Evolutionary conservation across 2,113 vertebrate species (phyloP).

Genomic region (Pseudonaja textilis): DNA sequence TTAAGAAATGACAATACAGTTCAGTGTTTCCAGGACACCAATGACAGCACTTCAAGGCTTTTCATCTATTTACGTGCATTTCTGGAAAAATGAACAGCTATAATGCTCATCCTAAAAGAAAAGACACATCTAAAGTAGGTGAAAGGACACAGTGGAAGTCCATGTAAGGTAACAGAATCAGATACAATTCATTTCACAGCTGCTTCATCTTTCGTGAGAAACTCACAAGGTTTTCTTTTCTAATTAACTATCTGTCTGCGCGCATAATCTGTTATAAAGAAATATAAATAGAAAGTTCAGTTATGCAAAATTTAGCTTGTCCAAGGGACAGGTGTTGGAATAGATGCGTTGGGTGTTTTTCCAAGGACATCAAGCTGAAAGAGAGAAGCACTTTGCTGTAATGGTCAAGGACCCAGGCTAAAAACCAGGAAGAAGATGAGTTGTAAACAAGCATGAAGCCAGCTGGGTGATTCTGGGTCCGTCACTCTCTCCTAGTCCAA

Average conservation of each 20-base stretch:
- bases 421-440: background rate
- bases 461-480: background rate
- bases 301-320: background rate
- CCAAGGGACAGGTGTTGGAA: background rate
- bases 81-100: constrained; percentile 1
- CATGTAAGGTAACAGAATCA: constrained; percentile 4
- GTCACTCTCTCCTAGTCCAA: background rate
- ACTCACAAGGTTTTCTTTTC: background rate
- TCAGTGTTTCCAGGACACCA: constrained; percentile 2
- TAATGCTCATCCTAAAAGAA: background rate
- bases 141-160: background rate
- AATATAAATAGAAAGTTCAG: background rate
- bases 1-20: background rate
- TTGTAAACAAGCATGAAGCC: background rate
- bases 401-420: background rate
- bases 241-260: background rate
- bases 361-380: background rate
- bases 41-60: constrained; percentile 4
- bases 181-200: background rate
- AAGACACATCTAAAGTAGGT: background rate
- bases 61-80: background rate
- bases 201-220: background rate
- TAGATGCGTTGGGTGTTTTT: background rate
- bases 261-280: background rate
- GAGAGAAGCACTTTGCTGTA: background rate